These are phyloP conservation scores for Muschampia plurimacula DNA, from an alignment of 2,888 invertebrate genomes.

Conservation along the genomic window DNA sequence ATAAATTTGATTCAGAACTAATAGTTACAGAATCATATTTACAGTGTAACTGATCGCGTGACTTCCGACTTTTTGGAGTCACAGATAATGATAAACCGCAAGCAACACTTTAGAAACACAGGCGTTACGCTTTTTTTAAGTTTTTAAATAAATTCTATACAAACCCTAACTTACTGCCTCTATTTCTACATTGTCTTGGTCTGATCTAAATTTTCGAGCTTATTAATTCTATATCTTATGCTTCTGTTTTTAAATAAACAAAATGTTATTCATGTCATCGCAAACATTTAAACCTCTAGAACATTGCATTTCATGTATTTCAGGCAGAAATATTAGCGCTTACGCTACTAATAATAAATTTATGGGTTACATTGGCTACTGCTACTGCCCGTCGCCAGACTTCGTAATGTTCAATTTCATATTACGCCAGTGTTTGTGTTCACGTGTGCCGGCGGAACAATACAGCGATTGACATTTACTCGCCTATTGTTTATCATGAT, in stretches of 20 bases:
- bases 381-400: slow-evolving; percentile 46
- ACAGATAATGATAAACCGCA: not conserved
- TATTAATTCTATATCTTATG: slow-evolving; percentile 52
- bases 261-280: slow-evolving; percentile 23
- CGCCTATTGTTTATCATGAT: slow-evolving; percentile 51
- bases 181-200: not conserved
- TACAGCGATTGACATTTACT: slow-evolving; percentile 66
- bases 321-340: slow-evolving; percentile 65
- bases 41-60: too few species aligned
- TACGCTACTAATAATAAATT: slow-evolving; percentile 70
- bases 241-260: slow-evolving; percentile 45
- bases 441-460: slow-evolving; percentile 62
- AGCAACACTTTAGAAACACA: slow-evolving; percentile 61
- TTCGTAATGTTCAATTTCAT: slow-evolving; percentile 26
- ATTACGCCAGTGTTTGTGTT: slow-evolving; percentile 46
- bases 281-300: slow-evolving; percentile 53
- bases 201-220: slow-evolving; percentile 46
- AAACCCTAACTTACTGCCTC: slow-evolving; percentile 27
- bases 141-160: slow-evolving; percentile 48
- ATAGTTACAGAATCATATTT: too few species aligned
- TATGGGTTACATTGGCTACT: slow-evolving; percentile 47
- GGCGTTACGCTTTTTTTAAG: slow-evolving; percentile 64
- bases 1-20: too few species aligned
- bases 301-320: slow-evolving; percentile 62
- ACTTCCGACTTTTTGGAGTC: not conserved